Base-by-base conservation (phyloP, 2,113 vertebrate genomes). In the Xyrauchen texanus region DNA sequence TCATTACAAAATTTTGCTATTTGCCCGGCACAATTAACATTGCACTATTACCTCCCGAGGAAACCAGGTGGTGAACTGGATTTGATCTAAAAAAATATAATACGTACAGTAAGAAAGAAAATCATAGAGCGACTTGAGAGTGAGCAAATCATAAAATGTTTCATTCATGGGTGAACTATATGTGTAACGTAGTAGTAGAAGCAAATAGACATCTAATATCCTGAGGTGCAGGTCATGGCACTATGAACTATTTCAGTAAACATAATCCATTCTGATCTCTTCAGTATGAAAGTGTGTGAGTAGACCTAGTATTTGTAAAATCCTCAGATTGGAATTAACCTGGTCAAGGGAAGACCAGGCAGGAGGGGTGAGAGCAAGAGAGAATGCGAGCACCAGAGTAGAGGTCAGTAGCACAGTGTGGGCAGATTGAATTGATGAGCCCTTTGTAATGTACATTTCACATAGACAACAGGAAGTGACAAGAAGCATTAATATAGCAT, bases 401-500 rank as follows among this genome's bases (percentile, higher is more conserved):
- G 69, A 80, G 74, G 73, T 77, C 74, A 74, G 16, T 44, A 74
- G 46, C 78, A 76, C 58, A 62, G 57, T 71, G 44, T 15, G 61
- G 58, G 15, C 51, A n/a, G 60, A 68, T 72, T 11, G 69, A 77
- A 69, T 62, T 78, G 21, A 67, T 45, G 8, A 60, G 42, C 76
- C 47, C 71, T 66, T 66, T 77, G 66, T 66, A 66, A 3, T 77
- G 66, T 66, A 66, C 4, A 52, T 72, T 57, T 72, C 15, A 64
- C 45, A 67, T 16, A 34, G 68, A 60, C 51, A 53, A 42, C 58
- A 52, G 51, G 5, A 5, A 73, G 16, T 69, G 63, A 58, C 68
- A 76, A 15, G 21, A 16, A 70, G 76, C 7, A 60, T 34, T 34
- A 49, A 55, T 7, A 42, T n/a, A 16, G 66, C 66, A 69, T n/a